Percentiles rank a stretch among this genome's conserved stretches.
Conservation (phyloP, 2,113 vertebrate genomes). For the Neomonachus schauinslandi region DNA sequence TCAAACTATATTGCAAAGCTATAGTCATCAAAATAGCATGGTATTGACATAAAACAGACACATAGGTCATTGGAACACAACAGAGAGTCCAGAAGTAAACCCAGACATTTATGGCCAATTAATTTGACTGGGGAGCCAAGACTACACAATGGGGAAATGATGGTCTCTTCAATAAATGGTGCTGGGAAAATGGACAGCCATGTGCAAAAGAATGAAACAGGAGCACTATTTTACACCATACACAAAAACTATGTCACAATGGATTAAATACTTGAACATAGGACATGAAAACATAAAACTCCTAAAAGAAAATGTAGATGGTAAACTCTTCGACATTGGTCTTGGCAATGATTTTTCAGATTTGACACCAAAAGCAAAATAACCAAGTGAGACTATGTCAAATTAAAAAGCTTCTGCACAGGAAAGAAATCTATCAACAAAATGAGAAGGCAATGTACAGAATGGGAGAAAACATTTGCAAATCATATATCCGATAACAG, state of each 20-base stretch:
- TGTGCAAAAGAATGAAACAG: background rate
- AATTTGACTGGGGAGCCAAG: background rate
- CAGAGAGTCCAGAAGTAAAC: background rate
- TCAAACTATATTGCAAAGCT: background rate
- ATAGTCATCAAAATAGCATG: background rate
- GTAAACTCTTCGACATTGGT: background rate
- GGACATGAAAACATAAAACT: background rate
- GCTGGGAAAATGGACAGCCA: background rate
- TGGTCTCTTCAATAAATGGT: background rate
- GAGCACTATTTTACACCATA: background rate
- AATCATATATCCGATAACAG: background rate
- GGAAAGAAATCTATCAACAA: background rate
- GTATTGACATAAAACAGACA: background rate
- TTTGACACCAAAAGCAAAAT: background rate
- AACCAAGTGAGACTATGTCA: background rate
- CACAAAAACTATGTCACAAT: background rate
- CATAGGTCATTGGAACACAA: background rate
- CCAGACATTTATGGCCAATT: background rate
- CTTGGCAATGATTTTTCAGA: background rate
- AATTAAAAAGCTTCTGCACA: background rate
- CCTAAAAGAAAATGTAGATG: background rate
- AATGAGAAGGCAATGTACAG: background rate
- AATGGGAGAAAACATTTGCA: background rate
- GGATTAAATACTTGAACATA: background rate
- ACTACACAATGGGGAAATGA: background rate